These are phyloP conservation scores for Macrophya annulata DNA, from an alignment of 2,888 invertebrate genomes.

Conservation along the genomic window DNA sequence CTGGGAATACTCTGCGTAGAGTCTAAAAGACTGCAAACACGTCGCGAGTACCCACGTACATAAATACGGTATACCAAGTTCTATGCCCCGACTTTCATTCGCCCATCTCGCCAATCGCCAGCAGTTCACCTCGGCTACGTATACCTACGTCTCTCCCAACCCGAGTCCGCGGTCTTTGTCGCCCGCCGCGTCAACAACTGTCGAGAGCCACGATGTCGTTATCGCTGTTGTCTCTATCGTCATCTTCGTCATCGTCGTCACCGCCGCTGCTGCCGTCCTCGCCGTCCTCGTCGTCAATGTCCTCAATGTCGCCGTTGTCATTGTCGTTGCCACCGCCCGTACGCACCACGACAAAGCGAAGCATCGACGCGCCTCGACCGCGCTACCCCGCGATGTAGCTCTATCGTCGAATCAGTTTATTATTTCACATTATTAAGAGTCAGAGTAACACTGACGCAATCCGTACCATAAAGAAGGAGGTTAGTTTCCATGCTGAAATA, in stretches of 20 bases:
- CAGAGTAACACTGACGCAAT: constrained; percentile 11
- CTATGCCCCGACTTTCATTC: not conserved
- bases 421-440: constrained; percentile 34
- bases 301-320: constrained; percentile 35
- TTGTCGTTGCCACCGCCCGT: constrained; percentile 26
- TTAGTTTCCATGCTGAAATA: constrained; percentile 30
- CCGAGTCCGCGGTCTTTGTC: not conserved
- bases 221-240: constrained; percentile 38
- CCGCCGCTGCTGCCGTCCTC: constrained; percentile 23
- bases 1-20: not conserved
- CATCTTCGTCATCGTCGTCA: constrained; percentile 17
- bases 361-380: constrained; percentile 30
- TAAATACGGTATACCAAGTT: not conserved
- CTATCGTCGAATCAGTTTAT: constrained; percentile 26
- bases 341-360: constrained; percentile 18
- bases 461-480: constrained; percentile 32
- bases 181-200: constrained; percentile 58
- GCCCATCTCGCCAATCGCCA: not conserved
- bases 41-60: not conserved
- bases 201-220: constrained; percentile 66
- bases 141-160: not conserved
- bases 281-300: constrained; percentile 12
- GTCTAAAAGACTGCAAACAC: constrained; percentile 1
- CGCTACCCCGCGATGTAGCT: constrained; percentile 50
- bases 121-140: not conserved